Conservation (phyloP, 30 jellyfish, hydroid and myxozoan species). For the Cassiopea andromeda region DNA sequence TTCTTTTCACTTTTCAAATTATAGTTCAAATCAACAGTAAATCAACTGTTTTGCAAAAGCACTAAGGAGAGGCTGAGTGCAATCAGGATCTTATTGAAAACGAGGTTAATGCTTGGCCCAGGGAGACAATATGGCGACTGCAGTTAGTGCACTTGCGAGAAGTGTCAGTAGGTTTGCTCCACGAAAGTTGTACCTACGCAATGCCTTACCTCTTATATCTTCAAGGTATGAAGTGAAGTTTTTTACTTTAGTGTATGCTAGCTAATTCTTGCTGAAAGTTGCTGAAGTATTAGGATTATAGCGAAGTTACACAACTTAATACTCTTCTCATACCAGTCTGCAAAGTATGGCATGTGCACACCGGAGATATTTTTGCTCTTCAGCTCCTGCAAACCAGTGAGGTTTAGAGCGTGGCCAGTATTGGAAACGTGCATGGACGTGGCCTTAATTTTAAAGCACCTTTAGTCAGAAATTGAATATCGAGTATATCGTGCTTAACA, state of each 20-base stretch:
- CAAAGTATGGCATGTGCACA: background rate
- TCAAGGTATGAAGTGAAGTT: constrained; percentile 24
- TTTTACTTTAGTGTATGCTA: background rate
- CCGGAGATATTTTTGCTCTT: too few relatives aligned
- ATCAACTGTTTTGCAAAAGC: too few relatives aligned
- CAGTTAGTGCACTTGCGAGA: constrained; percentile 7
- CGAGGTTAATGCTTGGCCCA: background rate
- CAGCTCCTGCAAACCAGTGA: too few relatives aligned
- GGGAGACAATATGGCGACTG: constrained; percentile 61
- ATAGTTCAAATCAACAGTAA: too few relatives aligned
- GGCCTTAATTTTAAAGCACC: too few relatives aligned
- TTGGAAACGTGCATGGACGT: too few relatives aligned
- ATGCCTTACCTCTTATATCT: constrained; percentile 53
- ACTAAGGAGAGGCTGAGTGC: too few relatives aligned
- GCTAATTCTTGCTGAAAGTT: background rate
- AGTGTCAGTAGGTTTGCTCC: constrained; percentile 28
- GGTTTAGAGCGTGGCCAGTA: too few relatives aligned
- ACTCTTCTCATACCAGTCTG: background rate
- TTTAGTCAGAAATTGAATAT: too few relatives aligned
- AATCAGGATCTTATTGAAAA: background rate
- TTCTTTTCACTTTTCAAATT: too few relatives aligned
- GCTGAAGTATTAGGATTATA: background rate
- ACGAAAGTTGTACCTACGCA: constrained; percentile 32
- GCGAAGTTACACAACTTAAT: background rate
- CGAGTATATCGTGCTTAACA: too few relatives aligned